Conservation (phyloP, 1,140 invertebrate species). For the Eciton burchellii region DNA sequence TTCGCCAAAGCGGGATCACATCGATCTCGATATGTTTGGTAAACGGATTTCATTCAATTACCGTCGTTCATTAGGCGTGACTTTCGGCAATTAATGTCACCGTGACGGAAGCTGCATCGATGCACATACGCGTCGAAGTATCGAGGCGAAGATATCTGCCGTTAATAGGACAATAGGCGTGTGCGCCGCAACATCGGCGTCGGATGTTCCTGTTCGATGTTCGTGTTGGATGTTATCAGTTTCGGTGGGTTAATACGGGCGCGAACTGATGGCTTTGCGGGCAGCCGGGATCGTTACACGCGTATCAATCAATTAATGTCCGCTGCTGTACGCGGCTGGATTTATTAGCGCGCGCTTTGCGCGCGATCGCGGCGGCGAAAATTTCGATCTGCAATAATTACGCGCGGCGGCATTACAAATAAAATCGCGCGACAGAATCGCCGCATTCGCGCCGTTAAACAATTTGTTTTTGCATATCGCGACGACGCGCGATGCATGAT, state of each 20-base stretch:
- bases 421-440: constrained; percentile 13
- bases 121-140: not conserved
- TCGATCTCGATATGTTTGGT: not conserved
- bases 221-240: constrained; percentile 10
- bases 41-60: constrained; percentile 14
- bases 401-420: not conserved
- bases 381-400: constrained; percentile 28
- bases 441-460: not conserved
- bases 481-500: not conserved
- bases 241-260: constrained; percentile 3
- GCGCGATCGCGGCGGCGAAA: not conserved
- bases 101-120: constrained; percentile 4
- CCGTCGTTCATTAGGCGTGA: not conserved
- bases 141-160: constrained; percentile 26
- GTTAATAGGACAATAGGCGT: constrained; percentile 31
- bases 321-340: not conserved
- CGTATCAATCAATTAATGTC: constrained; percentile 44
- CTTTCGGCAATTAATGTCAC: constrained; percentile 26
- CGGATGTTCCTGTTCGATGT: too few species aligned
- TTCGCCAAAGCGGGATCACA: not conserved
- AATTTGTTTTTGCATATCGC: constrained; percentile 4
- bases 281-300: constrained; percentile 28
- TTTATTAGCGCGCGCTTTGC: not conserved
- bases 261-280: not conserved
- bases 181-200: not conserved